Evolutionary conservation across 2,113 vertebrate species (phyloP), one percentile per base, ranked within the genome.

Genomic region (Prunella fulvescens): DNA sequence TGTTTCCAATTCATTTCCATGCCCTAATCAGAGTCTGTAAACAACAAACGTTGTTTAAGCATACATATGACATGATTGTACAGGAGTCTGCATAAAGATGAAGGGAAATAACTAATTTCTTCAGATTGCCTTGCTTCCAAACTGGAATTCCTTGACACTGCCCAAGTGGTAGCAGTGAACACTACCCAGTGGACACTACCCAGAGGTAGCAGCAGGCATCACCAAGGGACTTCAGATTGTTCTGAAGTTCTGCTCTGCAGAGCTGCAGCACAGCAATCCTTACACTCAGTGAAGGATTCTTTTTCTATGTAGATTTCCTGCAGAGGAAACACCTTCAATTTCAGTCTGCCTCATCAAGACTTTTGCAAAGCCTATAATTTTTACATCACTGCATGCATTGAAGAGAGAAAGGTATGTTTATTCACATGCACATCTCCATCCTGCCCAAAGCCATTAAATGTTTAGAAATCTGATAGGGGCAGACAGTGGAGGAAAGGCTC

Each of bases 301-400:
- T n/a, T 35, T 87, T 24, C 33, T 37, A 1, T 5, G 28, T 45
- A 57, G 57, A 86, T 70, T 90, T 90, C 54, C 67, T 83, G 31
- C n/a, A 84, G 62, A 74, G 31, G 19, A 92, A 92, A 64, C 7
- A 73, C 28, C 44, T 37, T 62, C 35, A 60, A 71, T 66, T 83
- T 91, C 40, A 95, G 87, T 78, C 85, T 95, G 94, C 31, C 86
- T 94, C 92, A 95, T 95, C 92, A 95, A 96, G 57, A 74, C 81
- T 93, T 92, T 48, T 69, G 69, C n/a, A 81, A 40, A 47, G 60
- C 57, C 14, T 42, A 31, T 37, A 22, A 16, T 65, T 92, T 74
- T 91, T 82, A 93, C n/a, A 67, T 64, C 87, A 90, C 86, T 31
- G 85, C 97, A 97, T 96, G 96, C 96, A 94, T 0, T 42, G 40